These are phyloP conservation scores for Merluccius polli DNA, from an alignment of 2,797 vertebrate species.

Conservation along the genomic window DNA sequence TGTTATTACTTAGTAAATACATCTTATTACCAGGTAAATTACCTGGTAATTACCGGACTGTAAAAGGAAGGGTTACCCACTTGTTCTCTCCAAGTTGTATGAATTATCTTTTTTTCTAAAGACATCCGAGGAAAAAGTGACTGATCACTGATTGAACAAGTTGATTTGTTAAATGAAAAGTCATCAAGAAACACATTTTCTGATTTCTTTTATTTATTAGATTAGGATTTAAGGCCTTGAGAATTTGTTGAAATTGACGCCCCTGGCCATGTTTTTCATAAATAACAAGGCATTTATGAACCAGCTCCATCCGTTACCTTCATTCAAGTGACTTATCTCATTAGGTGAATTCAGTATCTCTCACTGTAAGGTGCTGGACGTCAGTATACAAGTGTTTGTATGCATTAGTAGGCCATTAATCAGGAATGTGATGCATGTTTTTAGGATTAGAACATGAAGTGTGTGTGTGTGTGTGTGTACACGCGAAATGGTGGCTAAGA, in stretches of 20 bases:
- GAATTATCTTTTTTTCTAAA: background rate
- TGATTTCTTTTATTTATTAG: background rate
- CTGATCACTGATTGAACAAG: background rate
- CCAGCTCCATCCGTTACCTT: constrained; percentile 28
- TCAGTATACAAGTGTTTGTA: constrained; percentile 15
- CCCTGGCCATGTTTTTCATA: constrained; percentile 36
- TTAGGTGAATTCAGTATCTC: constrained; percentile 39
- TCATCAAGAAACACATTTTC: background rate
- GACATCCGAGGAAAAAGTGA: background rate
- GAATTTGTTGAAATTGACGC: background rate
- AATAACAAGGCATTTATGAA: constrained; percentile 54
- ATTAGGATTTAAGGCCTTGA: background rate
- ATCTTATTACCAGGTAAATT: too few species aligned
- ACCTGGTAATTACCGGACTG: too few species aligned
- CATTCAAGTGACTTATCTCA: constrained; percentile 40
- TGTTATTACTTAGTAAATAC: too few species aligned
- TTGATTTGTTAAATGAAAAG: background rate
- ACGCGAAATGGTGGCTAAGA: background rate
- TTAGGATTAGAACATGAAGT: background rate
- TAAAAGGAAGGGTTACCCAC: too few species aligned
- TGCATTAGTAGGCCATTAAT: constrained; percentile 1
- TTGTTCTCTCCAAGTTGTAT: background rate
- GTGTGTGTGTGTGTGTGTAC: background rate
- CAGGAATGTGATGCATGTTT: constrained; percentile 25
- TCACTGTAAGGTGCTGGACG: constrained; percentile 38